A percentile compares a stretch with the other conserved stretches of the same genome.
phyloP scores from a whole-genome alignment of 2,797 vertebrate species.

The Tragopan temminckii region DNA sequence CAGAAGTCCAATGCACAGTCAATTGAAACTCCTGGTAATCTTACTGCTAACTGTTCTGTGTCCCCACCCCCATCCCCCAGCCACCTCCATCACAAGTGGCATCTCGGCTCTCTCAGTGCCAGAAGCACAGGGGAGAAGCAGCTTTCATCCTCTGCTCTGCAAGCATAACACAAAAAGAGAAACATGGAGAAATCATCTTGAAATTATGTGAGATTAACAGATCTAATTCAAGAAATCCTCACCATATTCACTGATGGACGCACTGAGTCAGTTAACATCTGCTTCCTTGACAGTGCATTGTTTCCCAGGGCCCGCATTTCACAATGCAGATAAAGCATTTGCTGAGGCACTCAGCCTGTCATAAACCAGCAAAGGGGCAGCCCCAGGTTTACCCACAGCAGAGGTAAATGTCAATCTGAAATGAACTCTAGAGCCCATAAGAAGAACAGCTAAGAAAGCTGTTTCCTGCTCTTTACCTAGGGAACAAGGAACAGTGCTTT shows the following conservation, averaged over 20 bases:
- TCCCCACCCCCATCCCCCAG: too few species aligned
- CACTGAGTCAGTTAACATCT: background rate
- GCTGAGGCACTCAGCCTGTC: background rate
- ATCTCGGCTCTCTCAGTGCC: background rate
- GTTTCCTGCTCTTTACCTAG: slow-evolving; percentile 51
- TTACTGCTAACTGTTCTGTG: background rate
- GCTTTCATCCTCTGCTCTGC: background rate
- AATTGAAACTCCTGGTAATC: background rate
- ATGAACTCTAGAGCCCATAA: background rate
- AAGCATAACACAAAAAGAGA: background rate
- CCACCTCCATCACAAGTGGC: slow-evolving; percentile 4
- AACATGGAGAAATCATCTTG: background rate
- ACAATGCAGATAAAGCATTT: background rate
- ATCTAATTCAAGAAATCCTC: background rate
- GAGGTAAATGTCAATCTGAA: background rate
- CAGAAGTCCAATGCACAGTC: background rate
- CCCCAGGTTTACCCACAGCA: background rate
- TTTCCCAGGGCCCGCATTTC: background rate
- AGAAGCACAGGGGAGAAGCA: background rate
- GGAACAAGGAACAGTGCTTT: background rate
- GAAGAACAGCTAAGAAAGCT: slow-evolving; percentile 32
- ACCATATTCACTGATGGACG: background rate
- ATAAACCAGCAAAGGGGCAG: background rate
- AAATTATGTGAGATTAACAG: background rate
- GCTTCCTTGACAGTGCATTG: background rate